Percentiles rank a stretch among this genome's conserved stretches.
phyloP scores from a whole-genome alignment of 1,140 invertebrate species.

The Coptotermes formosanus region DNA sequence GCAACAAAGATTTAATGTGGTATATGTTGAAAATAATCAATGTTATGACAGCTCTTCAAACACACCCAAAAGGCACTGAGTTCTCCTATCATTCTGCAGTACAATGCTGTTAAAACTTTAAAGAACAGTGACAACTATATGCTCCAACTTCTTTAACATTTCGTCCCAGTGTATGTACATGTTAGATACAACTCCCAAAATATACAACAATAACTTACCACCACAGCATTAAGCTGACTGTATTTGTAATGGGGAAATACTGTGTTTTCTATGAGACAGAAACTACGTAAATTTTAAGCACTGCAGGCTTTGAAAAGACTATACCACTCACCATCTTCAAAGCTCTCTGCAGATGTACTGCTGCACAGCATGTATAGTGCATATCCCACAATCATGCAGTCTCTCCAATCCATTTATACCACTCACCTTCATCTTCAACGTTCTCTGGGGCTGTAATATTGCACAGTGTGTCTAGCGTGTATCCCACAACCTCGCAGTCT shows the following conservation, averaged over 20 bases:
- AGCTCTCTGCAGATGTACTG: slow-evolving; percentile 79
- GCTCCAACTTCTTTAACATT: too few species aligned
- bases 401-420: slow-evolving; percentile 68
- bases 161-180: too few species aligned
- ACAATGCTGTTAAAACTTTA: too few species aligned
- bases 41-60: too few species aligned
- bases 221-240: too few species aligned
- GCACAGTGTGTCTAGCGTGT: slow-evolving; percentile 88
- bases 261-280: too few species aligned
- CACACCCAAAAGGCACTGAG: not conserved
- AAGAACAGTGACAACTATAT: too few species aligned
- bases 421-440: slow-evolving; percentile 73
- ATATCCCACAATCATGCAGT: slow-evolving; percentile 90
- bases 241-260: too few species aligned
- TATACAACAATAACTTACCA: too few species aligned
- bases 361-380: slow-evolving; percentile 90
- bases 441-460: slow-evolving; percentile 84
- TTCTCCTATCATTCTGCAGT: slow-evolving; percentile 23
- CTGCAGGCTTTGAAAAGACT: slow-evolving; percentile 44
- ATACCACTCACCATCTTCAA: slow-evolving; percentile 82
- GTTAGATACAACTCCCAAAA: too few species aligned
- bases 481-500: slow-evolving; percentile 88
- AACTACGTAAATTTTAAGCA: slow-evolving; percentile 39
- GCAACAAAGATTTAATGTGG: too few species aligned
- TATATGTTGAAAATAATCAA: too few species aligned